phyloP scores from a whole-genome alignment of 2,113 vertebrate species.

The Nipponia nippon region DNA sequence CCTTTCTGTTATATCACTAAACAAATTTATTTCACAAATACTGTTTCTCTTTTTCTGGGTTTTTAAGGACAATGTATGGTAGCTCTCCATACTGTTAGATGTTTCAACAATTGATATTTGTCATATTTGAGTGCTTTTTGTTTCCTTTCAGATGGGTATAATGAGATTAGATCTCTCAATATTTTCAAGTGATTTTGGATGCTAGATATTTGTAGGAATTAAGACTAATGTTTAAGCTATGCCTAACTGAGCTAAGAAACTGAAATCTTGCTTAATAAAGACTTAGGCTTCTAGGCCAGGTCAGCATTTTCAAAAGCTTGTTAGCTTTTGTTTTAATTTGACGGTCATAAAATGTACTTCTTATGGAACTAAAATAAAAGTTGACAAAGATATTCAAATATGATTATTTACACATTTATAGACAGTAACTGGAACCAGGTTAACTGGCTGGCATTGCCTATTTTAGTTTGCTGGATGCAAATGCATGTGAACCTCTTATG shows the following conservation, averaged over 20 bases:
- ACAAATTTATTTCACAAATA: neutral
- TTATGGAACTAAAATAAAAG: neutral
- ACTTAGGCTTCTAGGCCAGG: neutral
- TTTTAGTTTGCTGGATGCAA: neutral
- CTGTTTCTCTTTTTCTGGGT: neutral
- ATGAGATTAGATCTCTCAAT: neutral
- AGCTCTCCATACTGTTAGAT: neutral
- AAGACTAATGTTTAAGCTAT: neutral
- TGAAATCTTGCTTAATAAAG: neutral
- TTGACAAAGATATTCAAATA: neutral
- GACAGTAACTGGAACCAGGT: neutral
- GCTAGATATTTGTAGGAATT: neutral
- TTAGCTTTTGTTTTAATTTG: neutral
- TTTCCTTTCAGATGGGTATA: neutral
- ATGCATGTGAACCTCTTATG: neutral
- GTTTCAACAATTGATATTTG: neutral
- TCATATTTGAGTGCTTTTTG: neutral
- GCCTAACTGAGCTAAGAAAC: neutral
- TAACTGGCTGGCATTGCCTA: neutral
- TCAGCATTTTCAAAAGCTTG: neutral
- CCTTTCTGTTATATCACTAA: neutral
- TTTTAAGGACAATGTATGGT: neutral
- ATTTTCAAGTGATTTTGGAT: neutral
- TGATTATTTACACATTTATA: neutral
- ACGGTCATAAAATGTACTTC: neutral